Evolutionary conservation across 2,797 vertebrate species (phyloP).

Genomic region (Linurgus olivaceus): DNA sequence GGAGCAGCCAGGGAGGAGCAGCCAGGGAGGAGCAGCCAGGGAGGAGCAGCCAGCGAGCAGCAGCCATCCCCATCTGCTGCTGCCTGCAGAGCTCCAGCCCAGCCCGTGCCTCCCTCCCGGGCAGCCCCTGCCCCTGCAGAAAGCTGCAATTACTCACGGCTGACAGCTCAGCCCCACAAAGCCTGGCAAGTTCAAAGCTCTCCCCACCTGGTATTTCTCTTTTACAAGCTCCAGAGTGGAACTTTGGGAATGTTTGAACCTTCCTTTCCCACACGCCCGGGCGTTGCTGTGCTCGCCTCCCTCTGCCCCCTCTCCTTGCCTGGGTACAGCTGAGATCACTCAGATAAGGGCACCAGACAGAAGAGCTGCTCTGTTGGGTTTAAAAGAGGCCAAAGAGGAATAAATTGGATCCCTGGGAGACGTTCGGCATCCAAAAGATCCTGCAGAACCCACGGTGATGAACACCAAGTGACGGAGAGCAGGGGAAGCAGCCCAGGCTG

Average conservation of each 20-base stretch:
- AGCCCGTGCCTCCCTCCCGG: neutral
- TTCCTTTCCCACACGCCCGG: neutral
- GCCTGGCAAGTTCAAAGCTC: conserved; percentile 20
- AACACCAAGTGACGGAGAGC: neutral
- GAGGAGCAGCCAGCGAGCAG: neutral
- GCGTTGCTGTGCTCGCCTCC: neutral
- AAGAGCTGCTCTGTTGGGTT: neutral
- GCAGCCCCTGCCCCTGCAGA: neutral
- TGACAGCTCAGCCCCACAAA: neutral
- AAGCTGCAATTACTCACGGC: neutral
- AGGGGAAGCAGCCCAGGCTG: accelerated
- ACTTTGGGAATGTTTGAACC: neutral
- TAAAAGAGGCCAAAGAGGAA: accelerated
- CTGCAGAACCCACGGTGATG: neutral
- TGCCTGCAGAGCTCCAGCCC: neutral
- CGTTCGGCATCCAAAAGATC: neutral
- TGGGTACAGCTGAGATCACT: neutral
- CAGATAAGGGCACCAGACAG: neutral
- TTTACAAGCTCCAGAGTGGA: neutral
- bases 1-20: neutral
- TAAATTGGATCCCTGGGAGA: neutral
- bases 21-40: too few species aligned
- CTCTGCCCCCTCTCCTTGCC: neutral
- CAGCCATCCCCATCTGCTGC: neutral
- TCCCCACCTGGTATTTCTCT: neutral